Conservation (phyloP, 2,113 vertebrate genomes). For the Aix galericulata region DNA sequence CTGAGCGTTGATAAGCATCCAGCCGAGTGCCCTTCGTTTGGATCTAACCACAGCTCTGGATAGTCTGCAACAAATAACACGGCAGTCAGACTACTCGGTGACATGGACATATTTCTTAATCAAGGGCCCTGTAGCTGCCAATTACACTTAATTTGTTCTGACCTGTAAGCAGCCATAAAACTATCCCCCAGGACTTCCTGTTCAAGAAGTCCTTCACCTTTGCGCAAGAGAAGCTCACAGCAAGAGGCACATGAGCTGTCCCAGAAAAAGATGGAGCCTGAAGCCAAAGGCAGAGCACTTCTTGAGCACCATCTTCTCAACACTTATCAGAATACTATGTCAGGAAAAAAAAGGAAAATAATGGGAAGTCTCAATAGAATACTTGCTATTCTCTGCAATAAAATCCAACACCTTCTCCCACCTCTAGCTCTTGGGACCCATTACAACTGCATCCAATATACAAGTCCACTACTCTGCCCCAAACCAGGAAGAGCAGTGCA, state of each 20-base stretch:
- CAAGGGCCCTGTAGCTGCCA: conserved; percentile 9
- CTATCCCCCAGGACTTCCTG: background rate
- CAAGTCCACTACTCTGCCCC: background rate
- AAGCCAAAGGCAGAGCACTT: background rate
- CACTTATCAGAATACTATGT: background rate
- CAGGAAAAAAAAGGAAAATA: background rate
- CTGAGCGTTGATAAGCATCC: background rate
- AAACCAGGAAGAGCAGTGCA: background rate
- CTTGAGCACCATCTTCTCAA: background rate
- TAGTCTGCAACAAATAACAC: background rate
- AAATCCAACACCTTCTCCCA: background rate
- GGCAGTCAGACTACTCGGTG: background rate
- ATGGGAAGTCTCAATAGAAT: background rate
- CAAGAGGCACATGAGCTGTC: background rate
- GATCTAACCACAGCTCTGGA: background rate
- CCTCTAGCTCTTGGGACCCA: background rate
- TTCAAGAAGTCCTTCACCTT: background rate
- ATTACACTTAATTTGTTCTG: conserved; percentile 35
- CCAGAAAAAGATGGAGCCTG: background rate
- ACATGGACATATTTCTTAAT: background rate
- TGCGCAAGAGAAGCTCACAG: background rate
- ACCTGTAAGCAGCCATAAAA: background rate
- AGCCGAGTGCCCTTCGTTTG: background rate
- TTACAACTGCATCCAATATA: background rate
- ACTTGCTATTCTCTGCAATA: background rate